phyloP scores from a whole-genome alignment of 2,113 vertebrate species.

The Toxotes jaculatrix region DNA sequence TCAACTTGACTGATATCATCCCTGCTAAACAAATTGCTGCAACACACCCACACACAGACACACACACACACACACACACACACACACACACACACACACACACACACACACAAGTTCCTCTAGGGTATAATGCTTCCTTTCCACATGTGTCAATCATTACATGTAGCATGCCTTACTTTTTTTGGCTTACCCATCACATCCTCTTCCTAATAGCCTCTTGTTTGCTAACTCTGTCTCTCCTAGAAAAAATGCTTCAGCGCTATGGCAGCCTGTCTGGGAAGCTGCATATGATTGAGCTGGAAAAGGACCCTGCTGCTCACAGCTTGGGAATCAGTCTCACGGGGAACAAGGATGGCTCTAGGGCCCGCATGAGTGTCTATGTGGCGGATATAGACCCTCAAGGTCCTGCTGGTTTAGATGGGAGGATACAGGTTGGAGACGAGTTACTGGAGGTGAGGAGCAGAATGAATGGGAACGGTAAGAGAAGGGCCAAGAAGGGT shows the following conservation, averaged over 20 bases:
- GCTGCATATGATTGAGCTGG: constrained; percentile 92
- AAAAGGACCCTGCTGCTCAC: constrained; percentile 86
- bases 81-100: constrained; percentile 14
- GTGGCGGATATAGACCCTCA: constrained; percentile 91
- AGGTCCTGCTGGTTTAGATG: constrained; percentile 92
- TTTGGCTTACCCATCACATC: constrained; percentile 35
- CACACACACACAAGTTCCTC: constrained; percentile 46
- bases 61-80: constrained; percentile 28
- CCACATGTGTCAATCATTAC: constrained; percentile 67
- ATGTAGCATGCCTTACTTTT: constrained; percentile 31
- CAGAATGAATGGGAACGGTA: neutral
- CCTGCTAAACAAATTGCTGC: constrained; percentile 47
- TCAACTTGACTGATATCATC: constrained; percentile 48
- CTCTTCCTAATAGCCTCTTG: constrained; percentile 53
- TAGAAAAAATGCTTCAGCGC: constrained; percentile 90
- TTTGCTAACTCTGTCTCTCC: constrained; percentile 49
- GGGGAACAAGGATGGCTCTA: constrained; percentile 90
- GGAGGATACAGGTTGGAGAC: constrained; percentile 91
- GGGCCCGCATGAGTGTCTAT: constrained; percentile 92
- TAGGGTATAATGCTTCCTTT: constrained; percentile 43
- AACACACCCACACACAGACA: constrained; percentile 35
- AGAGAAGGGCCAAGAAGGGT: neutral
- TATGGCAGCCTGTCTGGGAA: constrained; percentile 92
- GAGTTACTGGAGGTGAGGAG: constrained; percentile 94
- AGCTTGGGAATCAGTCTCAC: constrained; percentile 93